These are phyloP conservation scores for Phymanthus crucifer DNA, from an alignment of 92 coral and sea anemone genomes.

Conservation along the genomic window DNA sequence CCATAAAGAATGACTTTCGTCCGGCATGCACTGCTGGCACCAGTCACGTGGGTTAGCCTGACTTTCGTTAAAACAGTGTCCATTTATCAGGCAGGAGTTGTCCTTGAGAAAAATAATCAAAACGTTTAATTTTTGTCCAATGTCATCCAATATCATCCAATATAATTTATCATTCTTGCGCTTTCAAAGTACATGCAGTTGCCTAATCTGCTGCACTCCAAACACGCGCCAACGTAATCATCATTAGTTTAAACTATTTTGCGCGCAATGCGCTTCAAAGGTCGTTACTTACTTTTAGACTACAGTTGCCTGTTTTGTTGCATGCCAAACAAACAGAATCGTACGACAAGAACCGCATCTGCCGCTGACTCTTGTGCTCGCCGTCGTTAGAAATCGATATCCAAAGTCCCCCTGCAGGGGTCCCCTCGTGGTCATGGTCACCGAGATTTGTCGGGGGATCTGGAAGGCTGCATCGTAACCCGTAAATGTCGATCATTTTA, in stretches of 20 bases:
- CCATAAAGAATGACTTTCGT: conserved; percentile 31
- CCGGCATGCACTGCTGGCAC: conserved; percentile 59
- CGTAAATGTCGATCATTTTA: conserved; percentile 36
- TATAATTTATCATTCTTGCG: neutral
- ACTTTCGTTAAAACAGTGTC: conserved; percentile 51
- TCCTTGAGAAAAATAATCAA: neutral
- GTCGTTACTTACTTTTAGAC: conserved; percentile 40
- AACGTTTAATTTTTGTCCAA: too few relatives aligned
- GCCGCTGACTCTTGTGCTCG: conserved; percentile 15
- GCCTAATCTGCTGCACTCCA: too few relatives aligned
- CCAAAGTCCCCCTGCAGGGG: conserved; percentile 52
- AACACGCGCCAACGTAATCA: too few relatives aligned
- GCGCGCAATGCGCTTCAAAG: too few relatives aligned
- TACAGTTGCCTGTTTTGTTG: conserved; percentile 38
- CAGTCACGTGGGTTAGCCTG: conserved; percentile 49
- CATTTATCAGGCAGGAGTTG: conserved; percentile 32
- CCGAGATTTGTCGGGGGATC: conserved; percentile 44
- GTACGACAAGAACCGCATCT: conserved; percentile 45
- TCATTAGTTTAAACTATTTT: too few relatives aligned
- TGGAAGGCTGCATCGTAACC: conserved; percentile 50
- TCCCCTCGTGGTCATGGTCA: conserved; percentile 36
- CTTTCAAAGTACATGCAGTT: too few relatives aligned
- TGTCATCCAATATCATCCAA: too few relatives aligned
- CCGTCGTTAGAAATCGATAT: conserved; percentile 49
- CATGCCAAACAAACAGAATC: conserved; percentile 58